These are phyloP conservation scores for Dysidea cf. avara DNA, from an alignment of 37 sponge, comb jelly and placozoan genomes.

Conservation along the genomic window DNA sequence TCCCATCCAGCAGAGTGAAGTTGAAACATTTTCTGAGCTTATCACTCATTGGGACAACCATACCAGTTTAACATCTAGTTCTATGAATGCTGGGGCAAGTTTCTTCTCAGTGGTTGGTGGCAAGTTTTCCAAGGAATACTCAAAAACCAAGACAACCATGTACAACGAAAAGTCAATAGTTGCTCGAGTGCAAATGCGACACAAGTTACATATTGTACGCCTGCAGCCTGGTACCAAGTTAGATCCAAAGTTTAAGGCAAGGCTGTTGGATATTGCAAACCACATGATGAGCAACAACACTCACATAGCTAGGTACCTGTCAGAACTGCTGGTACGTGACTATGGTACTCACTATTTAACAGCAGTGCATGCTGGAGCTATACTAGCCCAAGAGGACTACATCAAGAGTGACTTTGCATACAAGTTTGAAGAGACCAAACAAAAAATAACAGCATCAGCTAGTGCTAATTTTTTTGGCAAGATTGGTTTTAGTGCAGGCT, in stretches of 20 bases:
- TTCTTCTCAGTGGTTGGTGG: conserved; percentile 55
- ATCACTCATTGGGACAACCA: conserved; percentile 61
- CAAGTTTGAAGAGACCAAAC: background rate
- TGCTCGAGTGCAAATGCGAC: conserved; percentile 56
- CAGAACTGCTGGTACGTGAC: conserved; percentile 68
- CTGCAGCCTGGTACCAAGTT: conserved; percentile 47
- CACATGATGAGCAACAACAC: conserved; percentile 62
- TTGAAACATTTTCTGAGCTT: conserved; percentile 44
- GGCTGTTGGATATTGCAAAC: conserved; percentile 68
- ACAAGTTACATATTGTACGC: conserved; percentile 38
- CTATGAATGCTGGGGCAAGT: conserved; percentile 44
- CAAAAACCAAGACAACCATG: conserved; percentile 25
- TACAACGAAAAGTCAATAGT: conserved; percentile 27
- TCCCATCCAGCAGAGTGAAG: conserved; percentile 54
- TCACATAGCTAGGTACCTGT: conserved; percentile 46
- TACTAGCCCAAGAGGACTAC: conserved; percentile 51
- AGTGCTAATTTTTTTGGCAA: conserved; percentile 52
- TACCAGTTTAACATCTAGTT: conserved; percentile 43
- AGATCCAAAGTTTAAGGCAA: conserved; percentile 43
- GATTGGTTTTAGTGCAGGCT: conserved; percentile 12
- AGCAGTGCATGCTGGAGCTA: too few species aligned
- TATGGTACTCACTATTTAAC: conserved; percentile 71
- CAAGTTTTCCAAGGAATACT: conserved; percentile 57
- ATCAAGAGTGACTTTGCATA: background rate
- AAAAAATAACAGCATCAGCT: conserved; percentile 42